Evolutionary conservation across 1,140 invertebrate species (phyloP), one percentile per base, ranked within the genome.

Genomic region (Anastatus disparis): DNA sequence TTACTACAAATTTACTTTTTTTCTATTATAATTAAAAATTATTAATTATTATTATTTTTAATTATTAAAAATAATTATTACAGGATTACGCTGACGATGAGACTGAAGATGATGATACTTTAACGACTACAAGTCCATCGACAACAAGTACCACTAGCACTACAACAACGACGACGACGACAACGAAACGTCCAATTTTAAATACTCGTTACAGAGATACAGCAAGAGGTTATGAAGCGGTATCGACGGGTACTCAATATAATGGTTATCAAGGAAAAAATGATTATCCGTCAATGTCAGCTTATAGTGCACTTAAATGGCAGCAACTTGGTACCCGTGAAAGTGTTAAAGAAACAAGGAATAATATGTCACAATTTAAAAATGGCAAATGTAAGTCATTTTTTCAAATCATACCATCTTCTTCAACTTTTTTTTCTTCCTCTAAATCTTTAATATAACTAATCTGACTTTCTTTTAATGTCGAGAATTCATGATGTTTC

Each of bases 211-310:
- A 35, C 46, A 22, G 38, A 74, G 71, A 38, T 71, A 77, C 2
- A 26, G 24, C 69, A 20, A 79, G 71, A 29, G 58, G 72, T 7
- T 77, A 81, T 29, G 75, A 80, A 59, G 74, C 53, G 59, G 68
- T 13, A 75, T 72, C n/a, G n/a, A 74, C 70, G n/a, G 78, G 75
- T 6, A 42, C 77, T 2, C 78, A 79, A 20, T 80, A 81, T 38
- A 82, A 79, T 61, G 79, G 77, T 1, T 81, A 82, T 59, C 77
- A 82, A 58, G 71, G 74, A 38, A 81, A 71, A 67, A 78, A 73
- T 56, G 82, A 83, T 8, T 84, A 84, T 42, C 81, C 81, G 10
- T 65, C 82, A 12, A 83, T 84, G 82, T 83, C 82, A 15, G 72
- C 76, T 17, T 76, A 83, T 70, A 84, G 82, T 53, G 70, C 66